Base-by-base conservation (phyloP, 2,888 invertebrate species). In the Steinernema scapterisci region DNA sequence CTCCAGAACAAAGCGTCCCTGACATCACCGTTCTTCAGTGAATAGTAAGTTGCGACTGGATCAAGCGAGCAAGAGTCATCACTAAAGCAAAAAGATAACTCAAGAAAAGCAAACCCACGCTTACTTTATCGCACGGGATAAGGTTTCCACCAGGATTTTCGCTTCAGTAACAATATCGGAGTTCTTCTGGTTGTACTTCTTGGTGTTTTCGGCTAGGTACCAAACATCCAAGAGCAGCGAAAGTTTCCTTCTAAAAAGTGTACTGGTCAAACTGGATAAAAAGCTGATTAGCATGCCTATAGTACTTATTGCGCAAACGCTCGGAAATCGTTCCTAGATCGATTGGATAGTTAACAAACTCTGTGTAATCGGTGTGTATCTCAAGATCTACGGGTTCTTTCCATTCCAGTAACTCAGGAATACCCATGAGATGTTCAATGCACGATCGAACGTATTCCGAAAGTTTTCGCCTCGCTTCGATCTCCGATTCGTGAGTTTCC, bases 241-340 rank as follows among this genome's bases (percentile, higher is more conserved):
- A 2, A 38, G 19, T 13, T 31, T 63, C 13, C 38, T 63, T 31
- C 63, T 63, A 7, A 63, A 63, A 16, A 31, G 1, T 3, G 3
- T 9, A 21, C 21, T 21, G 1, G 11, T n/a, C n/a, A n/a, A 54
- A 54, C 11, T 51, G 19, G 19, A 9, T 6, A 21, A 11, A 13
- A 6, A 6, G 54, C 23, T 9, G 54, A 3, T 25, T 38, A 0
- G 7, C n/a, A 7, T n/a, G 76, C 77, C 77, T 44, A 25, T 77
- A 77, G 63, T 56, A 77, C 25, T 74, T 74, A 70, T 78, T 78
- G 25, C 51, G 31, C 13, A 78, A 27, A 23, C 78, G 74, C 19
- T 74, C 70, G 21, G 38, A 27, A 16, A 78, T 78, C 3, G 74
- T 78, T 7, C 70, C 46, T 21, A 78, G 70, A 73, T 78, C 78